Conservation (phyloP, 1,140 invertebrate species). For the Lordiphosa collinella region DNA sequence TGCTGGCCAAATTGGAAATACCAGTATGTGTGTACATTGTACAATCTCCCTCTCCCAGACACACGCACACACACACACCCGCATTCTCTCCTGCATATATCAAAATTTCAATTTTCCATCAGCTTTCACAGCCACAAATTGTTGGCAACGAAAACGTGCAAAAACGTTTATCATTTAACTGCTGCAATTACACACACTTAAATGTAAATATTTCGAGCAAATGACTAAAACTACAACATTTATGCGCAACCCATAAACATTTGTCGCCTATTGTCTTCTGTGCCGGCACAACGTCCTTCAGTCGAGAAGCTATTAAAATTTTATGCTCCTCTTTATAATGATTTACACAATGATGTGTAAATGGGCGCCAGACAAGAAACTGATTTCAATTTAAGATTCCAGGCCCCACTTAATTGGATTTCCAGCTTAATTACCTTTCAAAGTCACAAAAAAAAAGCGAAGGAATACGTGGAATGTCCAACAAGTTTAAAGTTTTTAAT, state of each 20-base stretch:
- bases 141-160: not conserved
- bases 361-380: conserved; percentile 53
- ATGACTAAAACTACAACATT: conserved; percentile 53
- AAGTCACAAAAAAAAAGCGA: conserved; percentile 35
- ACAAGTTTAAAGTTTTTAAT: conserved; percentile 42
- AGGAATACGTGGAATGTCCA: conserved; percentile 3
- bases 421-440: conserved; percentile 69
- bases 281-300: not conserved
- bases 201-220: conserved; percentile 15
- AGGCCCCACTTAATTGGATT: conserved; percentile 65
- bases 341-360: conserved; percentile 71
- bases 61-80: not conserved
- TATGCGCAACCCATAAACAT: conserved; percentile 57
- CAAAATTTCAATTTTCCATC: conserved; percentile 43
- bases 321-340: conserved; percentile 69
- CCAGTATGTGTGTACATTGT: no score
- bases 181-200: conserved; percentile 45
- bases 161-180: conserved; percentile 40
- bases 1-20: conserved; percentile 33
- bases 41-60: not conserved
- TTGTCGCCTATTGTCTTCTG: conserved; percentile 22
- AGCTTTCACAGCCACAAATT: conserved; percentile 2
- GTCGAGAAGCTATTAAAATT: conserved; percentile 55
- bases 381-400: conserved; percentile 71
- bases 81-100: not conserved